Evolutionary conservation across 2,888 invertebrate species (phyloP).

Genomic region (Microplitis manilae): DNA sequence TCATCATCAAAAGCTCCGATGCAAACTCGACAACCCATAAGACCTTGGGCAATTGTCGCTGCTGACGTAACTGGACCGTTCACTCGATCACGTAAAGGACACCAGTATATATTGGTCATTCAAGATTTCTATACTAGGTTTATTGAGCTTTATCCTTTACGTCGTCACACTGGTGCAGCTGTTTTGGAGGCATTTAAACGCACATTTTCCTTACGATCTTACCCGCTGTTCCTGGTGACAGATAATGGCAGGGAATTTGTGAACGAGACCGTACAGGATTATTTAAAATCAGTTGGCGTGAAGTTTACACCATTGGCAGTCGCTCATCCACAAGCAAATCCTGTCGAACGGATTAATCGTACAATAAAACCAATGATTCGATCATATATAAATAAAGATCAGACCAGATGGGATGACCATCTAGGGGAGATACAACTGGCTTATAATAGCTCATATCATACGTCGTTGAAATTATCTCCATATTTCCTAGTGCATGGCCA

Average conservation of each 20-base stretch:
- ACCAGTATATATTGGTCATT: constrained; percentile 35
- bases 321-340: too few relatives aligned
- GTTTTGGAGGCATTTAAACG: too few relatives aligned
- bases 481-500: constrained; percentile 39
- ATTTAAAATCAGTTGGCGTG: too few relatives aligned
- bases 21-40: constrained; percentile 24
- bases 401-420: constrained; percentile 42
- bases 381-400: constrained; percentile 25
- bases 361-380: too few relatives aligned
- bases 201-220: too few relatives aligned
- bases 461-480: constrained; percentile 29
- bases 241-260: too few relatives aligned
- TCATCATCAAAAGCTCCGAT: constrained; percentile 20
- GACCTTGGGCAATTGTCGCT: constrained; percentile 41
- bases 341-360: too few relatives aligned
- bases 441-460: constrained; percentile 24
- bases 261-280: too few relatives aligned
- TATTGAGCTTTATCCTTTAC: not conserved
- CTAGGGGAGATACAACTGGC: constrained; percentile 43
- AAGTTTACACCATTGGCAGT: too few relatives aligned
- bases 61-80: constrained; percentile 37
- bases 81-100: constrained; percentile 34
- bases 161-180: too few relatives aligned
- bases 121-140: constrained; percentile 42
- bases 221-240: too few relatives aligned